These are phyloP conservation scores for Orthonychiurus folsomi DNA, from an alignment of 2,888 invertebrate genomes.

Conservation along the genomic window DNA sequence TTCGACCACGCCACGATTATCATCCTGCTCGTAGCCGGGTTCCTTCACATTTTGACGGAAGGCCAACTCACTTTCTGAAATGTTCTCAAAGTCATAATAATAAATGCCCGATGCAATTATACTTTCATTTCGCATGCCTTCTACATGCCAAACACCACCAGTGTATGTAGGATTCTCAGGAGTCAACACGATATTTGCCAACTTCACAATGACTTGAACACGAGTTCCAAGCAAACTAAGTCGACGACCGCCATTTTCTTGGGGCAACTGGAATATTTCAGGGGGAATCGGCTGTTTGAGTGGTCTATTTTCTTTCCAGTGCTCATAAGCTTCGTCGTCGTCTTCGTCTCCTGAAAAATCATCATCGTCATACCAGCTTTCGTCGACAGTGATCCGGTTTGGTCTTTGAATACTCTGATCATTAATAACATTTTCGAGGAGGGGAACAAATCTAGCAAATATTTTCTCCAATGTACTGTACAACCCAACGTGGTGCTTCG, in stretches of 20 bases:
- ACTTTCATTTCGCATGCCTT: conserved; percentile 22
- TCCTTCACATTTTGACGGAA: conserved; percentile 18
- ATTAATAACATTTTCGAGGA: conserved; percentile 17
- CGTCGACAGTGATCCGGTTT: conserved; percentile 6
- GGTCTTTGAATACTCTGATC: background rate
- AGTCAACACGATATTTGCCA: conserved; percentile 16
- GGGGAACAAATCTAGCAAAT: conserved; percentile 15
- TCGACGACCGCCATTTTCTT: background rate
- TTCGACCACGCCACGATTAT: conserved; percentile 10
- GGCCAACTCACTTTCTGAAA: conserved; percentile 13
- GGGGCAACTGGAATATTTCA: conserved; percentile 9
- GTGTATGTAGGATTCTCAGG: conserved; percentile 18
- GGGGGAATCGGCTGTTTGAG: background rate
- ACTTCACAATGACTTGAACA: conserved; percentile 20
- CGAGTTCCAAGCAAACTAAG: conserved; percentile 13
- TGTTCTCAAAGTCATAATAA: conserved; percentile 19
- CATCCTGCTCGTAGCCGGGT: conserved; percentile 20
- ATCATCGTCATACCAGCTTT: conserved; percentile 14
- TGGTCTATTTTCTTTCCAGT: background rate
- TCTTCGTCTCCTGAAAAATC: background rate
- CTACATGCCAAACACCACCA: conserved; percentile 22
- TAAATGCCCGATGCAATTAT: conserved; percentile 22
- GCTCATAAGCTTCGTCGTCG: background rate
- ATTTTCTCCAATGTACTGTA: background rate
- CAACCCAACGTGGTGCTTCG: background rate